phyloP scores from a whole-genome alignment of 2,888 invertebrate genomes.

The Atethmia centrago region DNA sequence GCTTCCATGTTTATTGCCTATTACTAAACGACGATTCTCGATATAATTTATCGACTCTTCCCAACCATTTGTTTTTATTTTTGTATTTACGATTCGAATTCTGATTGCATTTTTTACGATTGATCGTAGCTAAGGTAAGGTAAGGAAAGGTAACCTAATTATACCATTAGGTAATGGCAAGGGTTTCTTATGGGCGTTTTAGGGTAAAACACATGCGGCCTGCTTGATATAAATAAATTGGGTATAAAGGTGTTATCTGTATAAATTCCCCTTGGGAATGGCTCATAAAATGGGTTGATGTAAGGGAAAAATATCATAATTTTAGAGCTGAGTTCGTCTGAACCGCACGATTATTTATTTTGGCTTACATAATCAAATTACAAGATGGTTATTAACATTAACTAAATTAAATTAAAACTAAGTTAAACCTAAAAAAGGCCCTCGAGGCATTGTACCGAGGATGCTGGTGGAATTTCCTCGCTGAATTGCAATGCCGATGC shows the following conservation, averaged over 20 bases:
- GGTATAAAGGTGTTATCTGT: conserved; percentile 40
- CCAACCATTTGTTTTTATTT: conserved; percentile 59
- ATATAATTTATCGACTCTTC: conserved; percentile 65
- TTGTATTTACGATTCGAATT: conserved; percentile 55
- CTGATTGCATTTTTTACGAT: conserved; percentile 61
- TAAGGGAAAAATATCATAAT: conserved; percentile 17
- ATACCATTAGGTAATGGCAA: conserved; percentile 39
- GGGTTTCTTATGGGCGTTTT: conserved; percentile 31
- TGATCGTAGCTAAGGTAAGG: conserved; percentile 1
- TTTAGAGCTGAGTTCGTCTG: conserved; percentile 3
- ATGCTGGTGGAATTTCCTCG: too few species aligned
- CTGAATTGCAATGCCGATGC: too few species aligned
- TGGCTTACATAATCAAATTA: too few species aligned
- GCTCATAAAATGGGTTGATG: conserved; percentile 35
- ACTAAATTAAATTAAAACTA: too few species aligned
- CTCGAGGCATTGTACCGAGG: too few species aligned
- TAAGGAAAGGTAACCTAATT: conserved; percentile 43
- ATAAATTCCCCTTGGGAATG: conserved; percentile 44
- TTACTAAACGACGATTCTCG: conserved; percentile 63
- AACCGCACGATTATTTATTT: background rate
- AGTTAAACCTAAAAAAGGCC: too few species aligned
- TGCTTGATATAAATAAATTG: conserved; percentile 57
- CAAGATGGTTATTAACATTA: too few species aligned
- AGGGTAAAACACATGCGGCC: conserved; percentile 46
- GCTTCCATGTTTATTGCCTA: conserved; percentile 55